Conservation (phyloP, 2,113 vertebrate genomes). For the Polypterus bichir region DNA sequence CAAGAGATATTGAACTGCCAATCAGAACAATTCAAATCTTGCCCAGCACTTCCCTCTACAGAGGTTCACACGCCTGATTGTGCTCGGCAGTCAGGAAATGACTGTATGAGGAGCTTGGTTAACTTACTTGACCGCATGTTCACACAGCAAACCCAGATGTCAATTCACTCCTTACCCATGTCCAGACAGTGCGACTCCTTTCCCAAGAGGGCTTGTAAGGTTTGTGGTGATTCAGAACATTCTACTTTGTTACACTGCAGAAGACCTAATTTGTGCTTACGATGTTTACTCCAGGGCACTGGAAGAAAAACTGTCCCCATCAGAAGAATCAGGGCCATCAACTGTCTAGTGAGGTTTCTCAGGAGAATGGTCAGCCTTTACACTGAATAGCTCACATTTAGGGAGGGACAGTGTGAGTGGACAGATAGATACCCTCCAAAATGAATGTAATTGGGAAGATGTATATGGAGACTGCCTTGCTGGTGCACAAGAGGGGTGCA, state of each 20-base stretch:
- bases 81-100: not conserved
- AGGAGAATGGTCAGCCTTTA: not conserved
- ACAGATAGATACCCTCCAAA: not conserved
- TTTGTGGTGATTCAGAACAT: not conserved
- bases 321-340: not conserved
- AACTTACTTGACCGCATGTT: not conserved
- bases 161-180: not conserved
- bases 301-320: constrained; percentile 19
- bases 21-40: not conserved
- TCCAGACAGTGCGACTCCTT: not conserved
- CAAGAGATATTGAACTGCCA: not conserved
- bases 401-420: not conserved
- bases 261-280: not conserved
- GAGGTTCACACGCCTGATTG: not conserved
- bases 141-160: not conserved
- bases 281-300: constrained; percentile 19
- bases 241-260: not conserved
- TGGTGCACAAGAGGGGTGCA: not conserved
- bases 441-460: not conserved
- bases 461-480: not conserved
- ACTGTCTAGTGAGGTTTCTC: not conserved
- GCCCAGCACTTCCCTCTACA: not conserved
- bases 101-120: not conserved
- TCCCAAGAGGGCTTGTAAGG: not conserved
- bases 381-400: not conserved